Evolutionary conservation across 1,140 invertebrate genomes (phyloP).

Genomic region (Papilio xuthus): DNA sequence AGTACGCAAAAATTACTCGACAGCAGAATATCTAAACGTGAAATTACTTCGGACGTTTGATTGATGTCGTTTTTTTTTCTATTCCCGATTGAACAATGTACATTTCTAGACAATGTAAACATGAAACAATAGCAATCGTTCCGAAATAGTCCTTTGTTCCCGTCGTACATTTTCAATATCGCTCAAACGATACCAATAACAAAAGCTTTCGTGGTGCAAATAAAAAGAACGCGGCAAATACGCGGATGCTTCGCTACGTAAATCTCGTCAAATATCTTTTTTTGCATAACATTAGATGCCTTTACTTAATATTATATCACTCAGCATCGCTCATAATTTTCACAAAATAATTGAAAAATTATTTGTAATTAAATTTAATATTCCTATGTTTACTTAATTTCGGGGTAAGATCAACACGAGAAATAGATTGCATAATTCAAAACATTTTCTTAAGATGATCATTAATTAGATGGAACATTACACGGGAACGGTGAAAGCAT

Average conservation of each 20-base stretch:
- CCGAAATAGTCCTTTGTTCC: conserved; percentile 23
- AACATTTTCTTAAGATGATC: conserved; percentile 49
- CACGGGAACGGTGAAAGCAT: conserved; percentile 70
- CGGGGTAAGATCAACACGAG: background rate
- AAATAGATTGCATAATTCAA: conserved; percentile 42
- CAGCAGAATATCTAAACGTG: background rate
- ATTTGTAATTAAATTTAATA: background rate
- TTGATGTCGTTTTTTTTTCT: conserved; percentile 1
- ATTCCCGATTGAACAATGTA: conserved; percentile 20
- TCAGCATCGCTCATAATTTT: too few relatives aligned
- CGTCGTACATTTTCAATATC: conserved; percentile 18
- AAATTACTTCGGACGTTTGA: background rate
- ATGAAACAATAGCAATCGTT: conserved; percentile 26
- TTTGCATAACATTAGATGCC: too few relatives aligned
- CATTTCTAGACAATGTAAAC: conserved; percentile 25
- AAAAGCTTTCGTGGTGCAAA: background rate
- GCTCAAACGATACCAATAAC: conserved; percentile 17
- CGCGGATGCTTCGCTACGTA: background rate
- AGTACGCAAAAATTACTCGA: background rate
- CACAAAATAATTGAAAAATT: too few relatives aligned
- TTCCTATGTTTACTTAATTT: background rate
- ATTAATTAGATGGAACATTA: conserved; percentile 72
- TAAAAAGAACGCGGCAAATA: background rate
- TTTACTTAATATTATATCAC: too few relatives aligned
- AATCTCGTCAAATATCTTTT: background rate